phyloP scores from a whole-genome alignment of 2,888 invertebrate genomes.

The Troides oblongomaculatus region DNA sequence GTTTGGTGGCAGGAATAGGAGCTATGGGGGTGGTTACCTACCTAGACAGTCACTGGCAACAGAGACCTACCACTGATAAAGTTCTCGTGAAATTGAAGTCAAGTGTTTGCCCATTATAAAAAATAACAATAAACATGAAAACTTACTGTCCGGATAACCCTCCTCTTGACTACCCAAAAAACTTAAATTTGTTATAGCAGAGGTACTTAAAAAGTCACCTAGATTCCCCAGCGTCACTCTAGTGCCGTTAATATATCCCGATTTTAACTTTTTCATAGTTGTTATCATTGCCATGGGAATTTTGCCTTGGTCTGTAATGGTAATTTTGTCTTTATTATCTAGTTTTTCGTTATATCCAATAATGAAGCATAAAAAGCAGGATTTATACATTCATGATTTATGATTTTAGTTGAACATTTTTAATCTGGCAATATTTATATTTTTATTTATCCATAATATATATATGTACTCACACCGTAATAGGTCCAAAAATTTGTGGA shows the following conservation, averaged over 20 bases:
- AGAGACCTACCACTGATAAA: too few species aligned
- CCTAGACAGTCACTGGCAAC: too few species aligned
- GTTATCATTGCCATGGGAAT: slow-evolving; percentile 97
- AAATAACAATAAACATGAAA: background rate
- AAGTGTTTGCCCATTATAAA: too few species aligned
- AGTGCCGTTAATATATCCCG: slow-evolving; percentile 99
- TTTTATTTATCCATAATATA: background rate
- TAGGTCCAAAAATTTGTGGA: too few species aligned
- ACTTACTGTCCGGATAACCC: slow-evolving; percentile 91
- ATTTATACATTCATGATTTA: background rate
- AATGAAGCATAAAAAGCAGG: slow-evolving; percentile 20
- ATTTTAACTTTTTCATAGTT: slow-evolving; percentile 98
- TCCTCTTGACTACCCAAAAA: slow-evolving; percentile 96
- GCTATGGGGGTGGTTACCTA: too few species aligned
- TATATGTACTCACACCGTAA: too few species aligned
- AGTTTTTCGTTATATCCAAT: background rate
- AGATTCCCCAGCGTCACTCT: slow-evolving; percentile 97
- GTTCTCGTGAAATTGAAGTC: too few species aligned
- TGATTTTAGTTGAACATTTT: background rate
- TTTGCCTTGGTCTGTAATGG: slow-evolving; percentile 89
- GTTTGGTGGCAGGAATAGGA: too few species aligned
- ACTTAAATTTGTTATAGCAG: slow-evolving; percentile 97
- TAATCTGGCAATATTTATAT: background rate
- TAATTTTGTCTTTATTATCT: background rate
- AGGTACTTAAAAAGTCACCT: slow-evolving; percentile 97